Conservation (phyloP, 1,140 invertebrate genomes). For the Nymphalis io region DNA sequence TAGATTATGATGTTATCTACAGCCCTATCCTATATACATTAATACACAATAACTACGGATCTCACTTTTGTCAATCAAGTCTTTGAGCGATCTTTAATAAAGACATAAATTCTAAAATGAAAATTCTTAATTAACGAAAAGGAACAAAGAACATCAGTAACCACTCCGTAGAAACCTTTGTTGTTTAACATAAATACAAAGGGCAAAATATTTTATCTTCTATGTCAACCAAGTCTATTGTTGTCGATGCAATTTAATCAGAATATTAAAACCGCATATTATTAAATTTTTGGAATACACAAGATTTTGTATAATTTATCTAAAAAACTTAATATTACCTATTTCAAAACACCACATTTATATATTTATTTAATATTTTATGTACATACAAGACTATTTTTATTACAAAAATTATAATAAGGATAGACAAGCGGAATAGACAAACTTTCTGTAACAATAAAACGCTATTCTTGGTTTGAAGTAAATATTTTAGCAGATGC, state of each 20-base stretch:
- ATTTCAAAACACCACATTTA: too few species aligned
- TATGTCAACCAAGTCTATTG: slow-evolving; percentile 21
- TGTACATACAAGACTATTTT: background rate
- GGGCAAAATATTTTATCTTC: slow-evolving; percentile 35
- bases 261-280: slow-evolving; percentile 16
- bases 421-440: background rate
- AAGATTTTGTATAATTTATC: too few species aligned
- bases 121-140: slow-evolving; percentile 34
- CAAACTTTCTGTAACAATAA: background rate
- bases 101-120: slow-evolving; percentile 31
- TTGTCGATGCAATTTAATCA: slow-evolving; percentile 31
- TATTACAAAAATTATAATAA: background rate
- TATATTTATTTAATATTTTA: too few species aligned
- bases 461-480: slow-evolving; percentile 4
- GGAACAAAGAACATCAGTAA: slow-evolving; percentile 25
- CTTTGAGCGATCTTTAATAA: slow-evolving; percentile 20
- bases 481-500: slow-evolving; percentile 28
- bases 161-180: slow-evolving; percentile 24
- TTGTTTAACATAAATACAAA: slow-evolving; percentile 36
- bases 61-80: slow-evolving; percentile 22
- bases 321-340: too few species aligned
- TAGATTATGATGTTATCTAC: too few species aligned
- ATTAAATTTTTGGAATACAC: slow-evolving; percentile 3
- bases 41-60: slow-evolving; percentile 10
- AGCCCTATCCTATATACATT: too few species aligned